A percentile compares a stretch with the other conserved stretches of the same genome.
phyloP scores from a whole-genome alignment of 2,797 vertebrate genomes.

The Cyprinodon diabolis region DNA sequence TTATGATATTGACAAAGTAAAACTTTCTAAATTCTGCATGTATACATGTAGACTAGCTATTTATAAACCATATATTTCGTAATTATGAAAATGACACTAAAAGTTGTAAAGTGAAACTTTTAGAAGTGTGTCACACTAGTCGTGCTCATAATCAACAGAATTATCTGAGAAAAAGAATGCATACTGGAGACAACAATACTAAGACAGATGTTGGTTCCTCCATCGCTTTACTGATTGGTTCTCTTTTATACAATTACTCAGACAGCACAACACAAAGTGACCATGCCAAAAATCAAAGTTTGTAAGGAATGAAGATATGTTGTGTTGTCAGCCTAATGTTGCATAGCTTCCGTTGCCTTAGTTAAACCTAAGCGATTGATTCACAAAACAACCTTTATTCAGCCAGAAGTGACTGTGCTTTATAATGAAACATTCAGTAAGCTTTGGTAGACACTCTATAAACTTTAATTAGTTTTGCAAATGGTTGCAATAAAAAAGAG shows the following conservation, averaged over 20 bases:
- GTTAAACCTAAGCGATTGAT: slow-evolving; percentile 50
- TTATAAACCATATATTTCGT: slow-evolving; percentile 72
- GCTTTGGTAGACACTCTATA: slow-evolving; percentile 51
- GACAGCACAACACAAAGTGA: slow-evolving; percentile 15
- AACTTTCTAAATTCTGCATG: slow-evolving; percentile 73
- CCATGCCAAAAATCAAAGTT: slow-evolving; percentile 11
- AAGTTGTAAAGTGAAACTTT: slow-evolving; percentile 55
- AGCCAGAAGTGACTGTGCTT: slow-evolving; percentile 19
- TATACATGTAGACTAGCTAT: slow-evolving; percentile 67
- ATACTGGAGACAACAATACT: slow-evolving; percentile 13
- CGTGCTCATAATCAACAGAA: slow-evolving; percentile 33
- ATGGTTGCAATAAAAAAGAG: slow-evolving; percentile 57
- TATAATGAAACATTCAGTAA: slow-evolving; percentile 25
- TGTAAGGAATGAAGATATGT: slow-evolving; percentile 26
- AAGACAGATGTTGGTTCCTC: slow-evolving; percentile 14
- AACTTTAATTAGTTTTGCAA: slow-evolving; percentile 74
- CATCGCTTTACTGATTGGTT: slow-evolving; percentile 6
- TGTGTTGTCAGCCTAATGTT: slow-evolving; percentile 46
- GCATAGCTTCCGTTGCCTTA: slow-evolving; percentile 36
- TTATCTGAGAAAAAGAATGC: slow-evolving; percentile 29
- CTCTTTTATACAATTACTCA: slow-evolving; percentile 18
- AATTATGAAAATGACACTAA: slow-evolving; percentile 63
- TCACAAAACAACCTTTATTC: slow-evolving; percentile 47
- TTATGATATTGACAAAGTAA: slow-evolving; percentile 70
- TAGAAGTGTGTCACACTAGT: slow-evolving; percentile 15